Conservation (phyloP, 1,140 invertebrate species). For the Drosophila nigromelanica region DNA sequence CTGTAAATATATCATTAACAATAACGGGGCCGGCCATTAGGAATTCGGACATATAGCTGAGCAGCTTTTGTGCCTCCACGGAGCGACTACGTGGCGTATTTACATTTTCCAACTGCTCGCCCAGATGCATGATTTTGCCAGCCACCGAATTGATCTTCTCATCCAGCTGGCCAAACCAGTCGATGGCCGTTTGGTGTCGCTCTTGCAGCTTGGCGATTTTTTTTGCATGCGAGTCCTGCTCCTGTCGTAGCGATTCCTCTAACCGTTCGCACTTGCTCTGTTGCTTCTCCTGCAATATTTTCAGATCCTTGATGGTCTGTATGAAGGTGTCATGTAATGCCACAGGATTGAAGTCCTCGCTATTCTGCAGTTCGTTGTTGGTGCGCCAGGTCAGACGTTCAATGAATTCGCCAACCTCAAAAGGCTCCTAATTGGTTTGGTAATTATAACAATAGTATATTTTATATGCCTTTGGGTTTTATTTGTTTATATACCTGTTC, state of each 20-base stretch:
- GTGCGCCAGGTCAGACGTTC: conserved; percentile 97
- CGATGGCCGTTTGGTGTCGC: conserved; percentile 91
- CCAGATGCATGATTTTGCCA: conserved; percentile 98
- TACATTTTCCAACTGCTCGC: conserved; percentile 98
- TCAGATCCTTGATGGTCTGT: conserved; percentile 92
- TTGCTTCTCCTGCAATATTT: conserved; percentile 92
- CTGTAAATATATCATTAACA: conserved; percentile 93
- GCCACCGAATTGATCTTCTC: conserved; percentile 98
- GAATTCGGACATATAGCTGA: conserved; percentile 97
- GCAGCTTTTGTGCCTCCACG: conserved; percentile 96
- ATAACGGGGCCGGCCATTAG: conserved; percentile 91
- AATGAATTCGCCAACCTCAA: conserved; percentile 98
- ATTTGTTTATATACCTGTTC: conserved; percentile 86
- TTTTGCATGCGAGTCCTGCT: conserved; percentile 92
- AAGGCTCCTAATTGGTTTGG: conserved; percentile 90
- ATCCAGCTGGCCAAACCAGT: conserved; percentile 96
- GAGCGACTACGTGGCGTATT: conserved; percentile 96
- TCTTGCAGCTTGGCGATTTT: conserved; percentile 93
- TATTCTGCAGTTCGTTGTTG: conserved; percentile 90
- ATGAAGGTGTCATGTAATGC: conserved; percentile 95
- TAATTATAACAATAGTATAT: background rate
- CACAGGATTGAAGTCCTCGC: conserved; percentile 90
- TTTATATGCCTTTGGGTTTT: background rate
- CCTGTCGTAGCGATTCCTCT: conserved; percentile 92
- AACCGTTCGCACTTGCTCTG: conserved; percentile 94